A percentile compares a stretch with the other conserved stretches of the same genome.
These are phyloP conservation scores for Leucozona laternaria DNA, from an alignment of 2,888 invertebrate species.

Conservation along the genomic window DNA sequence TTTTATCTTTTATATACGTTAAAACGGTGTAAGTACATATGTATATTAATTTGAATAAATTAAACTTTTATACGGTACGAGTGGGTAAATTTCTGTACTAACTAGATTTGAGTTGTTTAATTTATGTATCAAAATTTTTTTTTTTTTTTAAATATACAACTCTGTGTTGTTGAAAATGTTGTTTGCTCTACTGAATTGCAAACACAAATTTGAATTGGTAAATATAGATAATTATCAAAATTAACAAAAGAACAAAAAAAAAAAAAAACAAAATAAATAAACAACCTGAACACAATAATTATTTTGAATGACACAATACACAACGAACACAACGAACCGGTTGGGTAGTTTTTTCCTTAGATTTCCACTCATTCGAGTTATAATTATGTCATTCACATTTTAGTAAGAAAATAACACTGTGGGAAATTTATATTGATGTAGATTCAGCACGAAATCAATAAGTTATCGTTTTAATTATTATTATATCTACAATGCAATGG, in stretches of 20 bases:
- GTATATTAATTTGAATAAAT: conserved; percentile 11
- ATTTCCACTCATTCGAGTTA: conserved; percentile 39
- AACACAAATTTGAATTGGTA: not conserved
- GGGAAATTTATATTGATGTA: not conserved
- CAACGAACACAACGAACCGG: not conserved
- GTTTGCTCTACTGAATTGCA: conserved; percentile 8
- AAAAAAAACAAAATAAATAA: not conserved
- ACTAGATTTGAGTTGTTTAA: not conserved
- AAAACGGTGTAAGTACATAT: not conserved
- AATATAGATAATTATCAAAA: conserved; percentile 6
- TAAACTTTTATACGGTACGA: not conserved
- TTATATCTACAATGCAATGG: not conserved
- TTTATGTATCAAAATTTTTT: not conserved
- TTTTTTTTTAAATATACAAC: not conserved
- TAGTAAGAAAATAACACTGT: conserved; percentile 9
- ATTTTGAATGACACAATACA: conserved; percentile 32
- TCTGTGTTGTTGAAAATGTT: not conserved
- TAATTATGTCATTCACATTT: conserved; percentile 53
- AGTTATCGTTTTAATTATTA: not conserved
- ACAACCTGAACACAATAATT: conserved; percentile 32
- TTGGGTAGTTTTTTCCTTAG: conserved; percentile 14
- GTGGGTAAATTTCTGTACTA: too few species aligned
- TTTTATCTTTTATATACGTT: not conserved
- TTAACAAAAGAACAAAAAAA: not conserved
- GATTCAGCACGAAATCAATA: not conserved